Percentiles rank a stretch among this genome's conserved stretches.
phyloP scores from a whole-genome alignment of 2,888 invertebrate species.

The Unio pictorum region DNA sequence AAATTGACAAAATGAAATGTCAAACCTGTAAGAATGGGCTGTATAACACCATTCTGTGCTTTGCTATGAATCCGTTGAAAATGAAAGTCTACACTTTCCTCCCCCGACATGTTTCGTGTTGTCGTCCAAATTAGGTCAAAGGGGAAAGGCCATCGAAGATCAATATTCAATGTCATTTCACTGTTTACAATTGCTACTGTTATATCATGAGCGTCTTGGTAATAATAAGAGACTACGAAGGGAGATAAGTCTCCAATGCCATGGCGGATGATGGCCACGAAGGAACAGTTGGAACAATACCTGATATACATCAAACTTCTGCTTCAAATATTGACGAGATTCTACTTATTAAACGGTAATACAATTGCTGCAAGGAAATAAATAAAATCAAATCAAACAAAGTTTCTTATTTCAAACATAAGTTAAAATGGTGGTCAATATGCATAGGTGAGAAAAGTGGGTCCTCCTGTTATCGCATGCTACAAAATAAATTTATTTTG shows the following conservation, averaged over 20 bases:
- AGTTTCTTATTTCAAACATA: no score
- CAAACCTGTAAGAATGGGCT: slow-evolving; percentile 89
- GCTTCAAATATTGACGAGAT: slow-evolving; percentile 18
- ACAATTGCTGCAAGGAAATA: no score
- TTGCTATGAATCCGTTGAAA: slow-evolving; percentile 38
- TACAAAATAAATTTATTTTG: no score
- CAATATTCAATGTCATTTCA: slow-evolving; percentile 5
- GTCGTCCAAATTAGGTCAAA: slow-evolving; percentile 1
- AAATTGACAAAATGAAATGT: not conserved
- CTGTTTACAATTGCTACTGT: no score
- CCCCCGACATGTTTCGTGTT: slow-evolving; percentile 17
- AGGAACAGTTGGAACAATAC: not conserved
- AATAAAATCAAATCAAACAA: no score
- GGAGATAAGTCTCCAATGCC: slow-evolving; percentile 12
- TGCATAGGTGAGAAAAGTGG: no score
- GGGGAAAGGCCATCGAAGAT: slow-evolving; percentile 8
- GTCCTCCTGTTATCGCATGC: no score
- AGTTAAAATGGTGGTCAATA: no score
- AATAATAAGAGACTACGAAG: slow-evolving; percentile 1
- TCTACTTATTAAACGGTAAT: slow-evolving; percentile 9
- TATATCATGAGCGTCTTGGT: no score
- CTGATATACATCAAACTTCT: not conserved
- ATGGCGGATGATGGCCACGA: slow-evolving; percentile 11
- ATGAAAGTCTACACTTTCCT: slow-evolving; percentile 10
- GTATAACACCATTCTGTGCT: slow-evolving; percentile 83